Evolutionary conservation across 2,797 vertebrate species (phyloP).

Genomic region (Ptychadena robeensis): DNA sequence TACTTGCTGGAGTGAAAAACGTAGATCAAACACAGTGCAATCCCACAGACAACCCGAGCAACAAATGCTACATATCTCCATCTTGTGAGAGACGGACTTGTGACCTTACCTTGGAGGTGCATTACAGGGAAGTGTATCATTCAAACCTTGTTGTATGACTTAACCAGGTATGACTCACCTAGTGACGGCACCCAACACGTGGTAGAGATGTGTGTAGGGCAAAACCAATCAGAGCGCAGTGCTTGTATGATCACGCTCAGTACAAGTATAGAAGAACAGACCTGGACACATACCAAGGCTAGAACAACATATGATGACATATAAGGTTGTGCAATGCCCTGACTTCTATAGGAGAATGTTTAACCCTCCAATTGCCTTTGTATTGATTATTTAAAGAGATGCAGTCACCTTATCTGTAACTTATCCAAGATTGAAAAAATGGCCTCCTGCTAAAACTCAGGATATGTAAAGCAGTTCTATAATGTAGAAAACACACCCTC

Average conservation of each 20-base stretch:
- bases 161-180: background rate
- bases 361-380: background rate
- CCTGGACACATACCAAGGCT: background rate
- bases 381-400: too few species aligned
- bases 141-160: too few species aligned
- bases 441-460: too few species aligned
- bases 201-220: background rate
- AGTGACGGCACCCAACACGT: background rate
- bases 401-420: too few species aligned
- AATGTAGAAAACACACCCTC: too few species aligned
- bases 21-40: too few species aligned
- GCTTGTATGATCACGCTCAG: background rate
- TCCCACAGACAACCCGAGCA: too few species aligned
- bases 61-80: background rate
- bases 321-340: background rate
- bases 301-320: background rate
- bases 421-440: too few species aligned
- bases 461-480: too few species aligned
- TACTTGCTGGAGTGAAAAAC: too few species aligned
- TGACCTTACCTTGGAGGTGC: constrained; percentile 3
- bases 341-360: background rate
- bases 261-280: background rate
- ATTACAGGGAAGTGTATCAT: background rate
- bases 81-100: too few species aligned
- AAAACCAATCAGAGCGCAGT: background rate